A percentile compares a stretch with the other conserved stretches of the same genome.
These are phyloP conservation scores for Tragelaphus oryx DNA, from an alignment of 2,797 vertebrate genomes.

Conservation along the genomic window DNA sequence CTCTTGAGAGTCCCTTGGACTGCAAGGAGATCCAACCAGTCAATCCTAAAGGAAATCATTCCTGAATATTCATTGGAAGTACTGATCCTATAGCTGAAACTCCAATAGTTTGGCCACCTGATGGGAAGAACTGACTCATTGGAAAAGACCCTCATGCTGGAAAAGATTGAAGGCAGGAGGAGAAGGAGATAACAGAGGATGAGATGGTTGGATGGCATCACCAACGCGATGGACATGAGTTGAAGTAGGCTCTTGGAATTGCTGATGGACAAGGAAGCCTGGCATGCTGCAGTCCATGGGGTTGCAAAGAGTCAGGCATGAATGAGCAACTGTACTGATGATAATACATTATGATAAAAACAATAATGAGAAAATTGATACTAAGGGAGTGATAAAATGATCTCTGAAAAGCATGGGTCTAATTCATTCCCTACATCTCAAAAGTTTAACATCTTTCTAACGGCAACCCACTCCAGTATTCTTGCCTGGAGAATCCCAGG, in stretches of 20 bases:
- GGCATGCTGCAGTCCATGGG: neutral
- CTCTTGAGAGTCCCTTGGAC: neutral
- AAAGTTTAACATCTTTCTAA: neutral
- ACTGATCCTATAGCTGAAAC: neutral
- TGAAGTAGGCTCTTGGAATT: neutral
- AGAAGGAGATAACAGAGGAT: neutral
- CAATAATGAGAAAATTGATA: neutral
- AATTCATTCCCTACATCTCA: neutral
- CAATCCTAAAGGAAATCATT: neutral
- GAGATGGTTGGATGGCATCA: neutral
- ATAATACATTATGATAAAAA: neutral
- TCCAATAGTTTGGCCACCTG: neutral
- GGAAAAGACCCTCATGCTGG: neutral
- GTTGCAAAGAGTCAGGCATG: rapidly evolving
- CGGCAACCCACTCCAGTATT: no score
- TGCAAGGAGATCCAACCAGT: neutral
- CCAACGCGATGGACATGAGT: neutral
- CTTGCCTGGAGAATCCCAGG: no score
- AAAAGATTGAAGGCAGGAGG: neutral
- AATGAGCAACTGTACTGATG: neutral
- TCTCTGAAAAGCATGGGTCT: neutral
- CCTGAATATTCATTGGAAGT: neutral
- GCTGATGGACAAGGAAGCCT: neutral
- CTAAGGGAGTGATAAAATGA: neutral
- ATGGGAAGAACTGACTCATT: neutral